Evolutionary conservation across 2,113 vertebrate genomes (phyloP), one percentile per base, ranked within the genome.

Genomic region (Rutilus rutilus): DNA sequence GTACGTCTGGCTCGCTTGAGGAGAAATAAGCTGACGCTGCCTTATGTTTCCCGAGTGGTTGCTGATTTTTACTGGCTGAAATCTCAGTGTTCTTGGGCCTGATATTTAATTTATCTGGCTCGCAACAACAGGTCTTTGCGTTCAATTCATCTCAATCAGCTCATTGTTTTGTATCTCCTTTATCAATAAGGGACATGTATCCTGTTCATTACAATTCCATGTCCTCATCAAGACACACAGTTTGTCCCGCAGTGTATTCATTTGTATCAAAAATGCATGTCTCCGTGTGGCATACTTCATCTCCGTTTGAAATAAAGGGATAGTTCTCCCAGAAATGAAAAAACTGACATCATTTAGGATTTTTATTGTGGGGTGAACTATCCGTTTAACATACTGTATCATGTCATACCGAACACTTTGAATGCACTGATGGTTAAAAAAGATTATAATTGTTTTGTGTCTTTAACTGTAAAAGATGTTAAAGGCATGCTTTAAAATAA

Each of bases 141-240:
- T 81, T 54, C 74, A 77, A 14, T 54, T 54, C 75, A 77, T 54
- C 27, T 77, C 7, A 30, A 17, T 19, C 47, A 71, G 25, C 33
- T 60, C 33, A 74, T 59, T 78, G 81, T 82, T 50, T 39, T 82
- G 54, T 81, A 15, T 84, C 84, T 88, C n/a, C 78, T 60, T 27
- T 50, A 73, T 60, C 25, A 6, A 5, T 62, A 42, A 23, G 74
- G 85, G 87, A 90, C 92, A 90, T 87, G n/a, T 50, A 89, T 84
- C 91, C 21, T 89, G 88, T 94, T 91, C 83, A 91, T 52, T 92
- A 87, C 25, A 71, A 54, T 57, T 36, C 25, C 30, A 73, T 91
- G 91, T 83, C 89, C 94, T 96, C 95, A 88, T 93, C 94, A 96
- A 95, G 83, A 90, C 92, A 87, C 94, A 95, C 33, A 27, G 52